Evolutionary conservation across 2,888 invertebrate species (phyloP).

Genomic region (Sphinx pinastri): DNA sequence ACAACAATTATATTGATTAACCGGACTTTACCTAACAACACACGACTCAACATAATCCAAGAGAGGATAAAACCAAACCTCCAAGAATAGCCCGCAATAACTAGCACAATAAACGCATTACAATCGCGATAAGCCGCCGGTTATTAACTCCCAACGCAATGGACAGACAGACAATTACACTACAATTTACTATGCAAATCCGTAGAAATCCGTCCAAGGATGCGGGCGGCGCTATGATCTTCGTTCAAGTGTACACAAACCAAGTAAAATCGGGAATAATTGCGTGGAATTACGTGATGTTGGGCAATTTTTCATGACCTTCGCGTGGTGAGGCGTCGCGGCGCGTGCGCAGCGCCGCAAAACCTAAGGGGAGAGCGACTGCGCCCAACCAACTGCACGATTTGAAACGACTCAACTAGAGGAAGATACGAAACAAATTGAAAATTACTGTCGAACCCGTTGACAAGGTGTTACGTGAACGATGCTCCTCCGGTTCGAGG

Average conservation of each 20-base stretch:
- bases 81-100: background rate
- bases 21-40: background rate
- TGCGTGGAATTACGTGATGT: slow-evolving; percentile 18
- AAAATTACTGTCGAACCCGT: background rate
- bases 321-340: slow-evolving; percentile 8
- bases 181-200: slow-evolving; percentile 12
- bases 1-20: background rate
- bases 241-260: background rate
- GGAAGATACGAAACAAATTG: slow-evolving; percentile 1
- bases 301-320: slow-evolving; percentile 19
- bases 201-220: slow-evolving; percentile 21
- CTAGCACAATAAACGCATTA: background rate
- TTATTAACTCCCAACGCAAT: background rate
- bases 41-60: background rate
- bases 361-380: background rate
- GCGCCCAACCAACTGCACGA: background rate
- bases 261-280: slow-evolving; percentile 24
- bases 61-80: background rate
- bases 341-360: background rate
- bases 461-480: background rate
- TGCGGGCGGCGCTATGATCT: slow-evolving; percentile 2
- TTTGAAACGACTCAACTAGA: background rate
- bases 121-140: background rate
- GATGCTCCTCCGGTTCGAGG: background rate
- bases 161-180: slow-evolving; percentile 10